phyloP scores from a whole-genome alignment of 2,888 invertebrate genomes.

The Fragum whitleyi region DNA sequence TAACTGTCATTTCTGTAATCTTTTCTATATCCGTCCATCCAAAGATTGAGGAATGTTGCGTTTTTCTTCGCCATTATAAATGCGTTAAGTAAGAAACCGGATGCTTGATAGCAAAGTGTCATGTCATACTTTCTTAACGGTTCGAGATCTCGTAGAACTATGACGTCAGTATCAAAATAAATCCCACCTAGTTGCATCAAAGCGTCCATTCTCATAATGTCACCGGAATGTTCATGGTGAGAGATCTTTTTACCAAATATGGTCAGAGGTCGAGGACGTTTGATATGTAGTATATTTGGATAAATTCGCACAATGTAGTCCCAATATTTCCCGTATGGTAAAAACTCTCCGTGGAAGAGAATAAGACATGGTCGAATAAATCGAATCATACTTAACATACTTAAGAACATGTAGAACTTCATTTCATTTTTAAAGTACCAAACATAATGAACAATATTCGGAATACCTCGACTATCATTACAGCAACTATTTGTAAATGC shows the following conservation, averaged over 20 bases:
- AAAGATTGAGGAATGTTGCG: constrained; percentile 21
- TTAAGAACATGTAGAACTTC: constrained; percentile 24
- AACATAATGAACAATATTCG: constrained; percentile 16
- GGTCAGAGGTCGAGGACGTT: constrained; percentile 33
- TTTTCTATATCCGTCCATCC: constrained; percentile 32
- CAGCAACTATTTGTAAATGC: constrained; percentile 9
- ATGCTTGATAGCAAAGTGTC: constrained; percentile 24
- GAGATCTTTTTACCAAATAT: constrained; percentile 58
- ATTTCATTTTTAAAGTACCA: constrained; percentile 24
- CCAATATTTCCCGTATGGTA: constrained; percentile 15
- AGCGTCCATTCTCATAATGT: constrained; percentile 64
- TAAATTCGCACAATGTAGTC: constrained; percentile 6
- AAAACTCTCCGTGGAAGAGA: constrained; percentile 11
- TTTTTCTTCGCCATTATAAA: constrained; percentile 32
- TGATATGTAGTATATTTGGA: constrained; percentile 16
- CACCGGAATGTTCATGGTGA: constrained; percentile 65
- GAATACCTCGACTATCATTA: constrained; percentile 13
- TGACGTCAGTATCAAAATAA: constrained; percentile 31
- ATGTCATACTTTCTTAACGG: constrained; percentile 15
- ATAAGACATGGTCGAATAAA: constrained; percentile 4
- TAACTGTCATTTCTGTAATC: constrained; percentile 20
- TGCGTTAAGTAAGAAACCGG: constrained; percentile 7
- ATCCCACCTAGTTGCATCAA: constrained; percentile 28
- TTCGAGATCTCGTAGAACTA: constrained; percentile 21
- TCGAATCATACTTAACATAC: constrained; percentile 15